Percentiles rank a stretch among this genome's conserved stretches.
These are phyloP conservation scores for Zelleria hepariella DNA, from an alignment of 2,888 invertebrate genomes.

Conservation along the genomic window DNA sequence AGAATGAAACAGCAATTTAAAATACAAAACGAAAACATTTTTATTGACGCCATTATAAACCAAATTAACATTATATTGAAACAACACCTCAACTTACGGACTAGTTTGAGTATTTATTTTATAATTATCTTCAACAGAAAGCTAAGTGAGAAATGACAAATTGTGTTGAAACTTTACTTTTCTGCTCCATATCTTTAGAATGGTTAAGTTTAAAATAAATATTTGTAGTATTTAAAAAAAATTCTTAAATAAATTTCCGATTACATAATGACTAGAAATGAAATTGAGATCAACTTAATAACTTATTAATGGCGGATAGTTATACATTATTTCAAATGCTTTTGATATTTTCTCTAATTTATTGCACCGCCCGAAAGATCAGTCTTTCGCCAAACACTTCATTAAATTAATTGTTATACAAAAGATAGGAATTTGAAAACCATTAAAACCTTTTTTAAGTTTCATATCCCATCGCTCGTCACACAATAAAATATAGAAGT, in stretches of 20 bases:
- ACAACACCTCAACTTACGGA: slow-evolving; percentile 19
- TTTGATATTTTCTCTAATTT: slow-evolving; percentile 14
- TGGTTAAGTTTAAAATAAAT: no score
- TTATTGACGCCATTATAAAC: slow-evolving; percentile 39
- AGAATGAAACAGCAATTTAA: slow-evolving; percentile 16
- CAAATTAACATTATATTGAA: slow-evolving; percentile 26
- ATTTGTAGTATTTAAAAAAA: no score
- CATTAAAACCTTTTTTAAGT: no score
- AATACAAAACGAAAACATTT: slow-evolving; percentile 56
- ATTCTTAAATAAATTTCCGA: slow-evolving; percentile 7
- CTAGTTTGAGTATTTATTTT: not conserved
- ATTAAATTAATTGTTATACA: no score
- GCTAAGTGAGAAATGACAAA: no score
- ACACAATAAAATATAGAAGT: no score
- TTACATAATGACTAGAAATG: slow-evolving; percentile 9
- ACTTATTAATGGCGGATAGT: slow-evolving; percentile 11
- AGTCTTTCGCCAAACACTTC: slow-evolving; percentile 32
- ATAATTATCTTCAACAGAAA: not conserved
- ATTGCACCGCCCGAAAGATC: slow-evolving; percentile 65
- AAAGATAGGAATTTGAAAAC: no score
- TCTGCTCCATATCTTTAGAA: no score
- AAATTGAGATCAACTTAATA: slow-evolving; percentile 13
- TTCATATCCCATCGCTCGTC: no score
- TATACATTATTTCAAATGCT: slow-evolving; percentile 15
- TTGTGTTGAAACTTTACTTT: no score